A percentile compares a stretch with the other conserved stretches of the same genome.
Conservation (phyloP, 2,888 invertebrate genomes). For the Acanthacorydalis orientalis region DNA sequence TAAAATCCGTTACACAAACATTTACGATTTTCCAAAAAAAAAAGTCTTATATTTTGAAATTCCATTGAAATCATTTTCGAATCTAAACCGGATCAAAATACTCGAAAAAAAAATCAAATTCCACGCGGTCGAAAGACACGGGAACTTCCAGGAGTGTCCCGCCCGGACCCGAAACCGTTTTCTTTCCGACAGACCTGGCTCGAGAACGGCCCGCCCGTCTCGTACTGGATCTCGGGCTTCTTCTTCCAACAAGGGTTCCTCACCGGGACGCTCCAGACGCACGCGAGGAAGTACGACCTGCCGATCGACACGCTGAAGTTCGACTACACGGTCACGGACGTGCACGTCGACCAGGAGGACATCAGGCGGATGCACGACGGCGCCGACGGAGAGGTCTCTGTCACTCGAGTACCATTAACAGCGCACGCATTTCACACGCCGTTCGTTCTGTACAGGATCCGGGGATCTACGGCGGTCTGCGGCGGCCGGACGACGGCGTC, state of each 20-base stretch:
- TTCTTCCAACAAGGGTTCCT: conserved; percentile 90
- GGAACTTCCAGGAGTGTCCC: no score
- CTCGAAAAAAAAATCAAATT: no score
- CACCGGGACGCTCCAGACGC: conserved; percentile 78
- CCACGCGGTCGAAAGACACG: no score
- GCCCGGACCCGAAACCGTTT: not conserved
- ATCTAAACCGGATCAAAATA: no score
- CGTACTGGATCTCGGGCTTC: conserved; percentile 86
- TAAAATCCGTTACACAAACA: no score
- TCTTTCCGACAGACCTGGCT: conserved; percentile 45
- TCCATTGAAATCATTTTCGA: no score
- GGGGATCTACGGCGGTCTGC: conserved; percentile 35
- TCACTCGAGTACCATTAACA: no score
- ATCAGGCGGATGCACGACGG: conserved; percentile 33
- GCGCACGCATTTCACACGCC: no score
- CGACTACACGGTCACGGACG: conserved; percentile 50
- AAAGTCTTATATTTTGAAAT: no score
- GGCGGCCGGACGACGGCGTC: conserved; percentile 45
- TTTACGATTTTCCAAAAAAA: no score
- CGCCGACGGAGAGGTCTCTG: conserved; percentile 17
- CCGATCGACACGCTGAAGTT: conserved; percentile 76
- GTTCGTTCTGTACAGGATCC: conserved; percentile 16
- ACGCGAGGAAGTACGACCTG: conserved; percentile 66
- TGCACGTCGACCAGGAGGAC: conserved; percentile 47
- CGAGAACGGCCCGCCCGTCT: conserved; percentile 50